Percentiles rank a stretch among this genome's conserved stretches.
Conservation (phyloP, 2,888 invertebrate genomes). For the Trimorus sp. region DNA sequence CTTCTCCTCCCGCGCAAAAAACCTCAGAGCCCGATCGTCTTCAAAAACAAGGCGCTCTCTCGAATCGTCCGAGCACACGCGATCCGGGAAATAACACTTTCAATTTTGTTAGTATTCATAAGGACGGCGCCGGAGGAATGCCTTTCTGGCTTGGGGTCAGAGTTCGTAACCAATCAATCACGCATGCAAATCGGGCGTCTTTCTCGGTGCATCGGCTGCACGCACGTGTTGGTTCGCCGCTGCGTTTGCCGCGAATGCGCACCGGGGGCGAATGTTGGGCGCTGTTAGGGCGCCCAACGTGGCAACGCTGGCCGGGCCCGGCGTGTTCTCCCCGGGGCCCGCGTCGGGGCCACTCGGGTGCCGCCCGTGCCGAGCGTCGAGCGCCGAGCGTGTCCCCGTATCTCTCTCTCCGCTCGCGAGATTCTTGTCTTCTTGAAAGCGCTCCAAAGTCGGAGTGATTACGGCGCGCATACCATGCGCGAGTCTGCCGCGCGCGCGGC, state of each 20-base stretch:
- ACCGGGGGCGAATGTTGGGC: no score
- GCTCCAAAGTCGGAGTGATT: slow-evolving; percentile 65
- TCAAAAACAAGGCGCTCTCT: background rate
- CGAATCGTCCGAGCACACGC: slow-evolving; percentile 33
- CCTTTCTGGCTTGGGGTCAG: slow-evolving; percentile 46
- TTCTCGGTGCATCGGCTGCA: slow-evolving; percentile 33
- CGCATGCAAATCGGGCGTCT: slow-evolving; percentile 48
- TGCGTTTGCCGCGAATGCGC: no score
- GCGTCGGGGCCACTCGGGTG: slow-evolving; percentile 39
- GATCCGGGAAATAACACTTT: slow-evolving; percentile 60
- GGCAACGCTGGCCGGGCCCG: slow-evolving; percentile 58
- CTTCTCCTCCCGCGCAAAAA: slow-evolving; percentile 10
- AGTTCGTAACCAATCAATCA: slow-evolving; percentile 61
- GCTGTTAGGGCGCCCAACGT: slow-evolving; percentile 48
- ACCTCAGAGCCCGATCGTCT: background rate
- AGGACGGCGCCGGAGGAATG: slow-evolving; percentile 42
- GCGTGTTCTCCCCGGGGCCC: slow-evolving; percentile 60
- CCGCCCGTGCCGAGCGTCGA: slow-evolving; percentile 38
- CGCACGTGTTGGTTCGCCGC: slow-evolving; percentile 22
- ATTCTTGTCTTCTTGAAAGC: slow-evolving; percentile 64
- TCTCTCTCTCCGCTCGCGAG: slow-evolving; percentile 51
- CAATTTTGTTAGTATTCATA: slow-evolving; percentile 61
- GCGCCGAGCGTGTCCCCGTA: slow-evolving; percentile 42
- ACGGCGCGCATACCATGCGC: slow-evolving; percentile 57
- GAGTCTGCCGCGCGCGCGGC: slow-evolving; percentile 20